Base-by-base conservation (phyloP, 2,113 vertebrate species). In the Callipepla squamata region DNA sequence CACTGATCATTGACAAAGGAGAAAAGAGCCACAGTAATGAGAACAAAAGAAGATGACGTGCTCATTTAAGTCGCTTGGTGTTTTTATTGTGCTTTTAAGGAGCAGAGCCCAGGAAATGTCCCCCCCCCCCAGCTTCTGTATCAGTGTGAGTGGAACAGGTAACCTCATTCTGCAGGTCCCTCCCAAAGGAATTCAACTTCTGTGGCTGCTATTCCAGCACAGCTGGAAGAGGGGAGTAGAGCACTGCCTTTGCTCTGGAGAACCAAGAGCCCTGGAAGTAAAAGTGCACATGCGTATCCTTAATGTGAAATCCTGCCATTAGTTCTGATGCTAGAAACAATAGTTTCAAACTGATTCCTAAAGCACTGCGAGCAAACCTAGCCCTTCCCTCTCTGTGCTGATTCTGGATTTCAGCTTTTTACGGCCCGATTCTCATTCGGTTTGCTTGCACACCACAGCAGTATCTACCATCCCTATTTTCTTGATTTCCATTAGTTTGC, bases 391-490 rank as follows among this genome's bases (percentile, higher is more conserved):
- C 17, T 8, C 19, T 2, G 2, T 13, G 42, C 42, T 63, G 4
- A 21, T 57, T 18, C 11, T n/a, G 69, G 47, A 22, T 63, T 73
- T 73, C 80, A 30, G 16, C 48, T 89, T 42, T 45, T 5, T 28
- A 21, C 28, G 70, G 40, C 44, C 16, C 17, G 44, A 44, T 44
- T 44, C 10, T 17, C 44, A 44, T 44, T 44, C 16, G 36, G 21
- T 40, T 15, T 85, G 58, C 5, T 55, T 61, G 17, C 0, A 0
- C 53, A 58, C 53, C 17, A 0, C 1, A 9, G 12, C 28, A 28
- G 22, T 21, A 55, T 36, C 36, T 36, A 36, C 25, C 8, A 2
- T 53, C 70, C 9, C 67, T 5, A 6, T 34, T 75, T 51, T 26
- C 66, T 26, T 42, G 1, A 6, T 22, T 58, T 40, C n/a, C 30